Evolutionary conservation across 2,113 vertebrate species (phyloP).

Genomic region (Megaceryle maxima): DNA sequence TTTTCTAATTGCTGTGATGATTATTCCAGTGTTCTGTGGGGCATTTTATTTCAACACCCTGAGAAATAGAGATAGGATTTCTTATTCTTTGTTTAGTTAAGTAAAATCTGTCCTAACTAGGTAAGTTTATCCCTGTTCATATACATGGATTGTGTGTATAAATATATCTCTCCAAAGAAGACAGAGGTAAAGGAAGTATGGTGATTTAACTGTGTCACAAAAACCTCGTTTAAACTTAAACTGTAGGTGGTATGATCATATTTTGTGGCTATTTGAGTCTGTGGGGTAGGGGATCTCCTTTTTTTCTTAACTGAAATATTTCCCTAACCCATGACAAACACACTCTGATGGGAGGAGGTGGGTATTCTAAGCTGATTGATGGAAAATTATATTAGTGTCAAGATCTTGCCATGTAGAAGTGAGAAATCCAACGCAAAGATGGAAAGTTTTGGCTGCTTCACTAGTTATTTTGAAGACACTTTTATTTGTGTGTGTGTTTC

Average conservation of each 20-base stretch:
- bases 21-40: background rate
- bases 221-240: background rate
- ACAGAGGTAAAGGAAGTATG: background rate
- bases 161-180: background rate
- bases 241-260: background rate
- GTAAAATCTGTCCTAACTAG: background rate
- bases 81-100: background rate
- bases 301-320: background rate
- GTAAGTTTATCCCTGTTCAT: background rate
- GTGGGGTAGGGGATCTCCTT: background rate
- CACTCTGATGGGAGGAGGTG: background rate
- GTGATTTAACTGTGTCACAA: background rate
- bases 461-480: background rate
- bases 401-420: background rate
- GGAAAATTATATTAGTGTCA: background rate
- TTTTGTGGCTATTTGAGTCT: background rate
- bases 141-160: background rate
- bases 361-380: background rate
- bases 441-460: background rate
- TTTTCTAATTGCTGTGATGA: background rate
- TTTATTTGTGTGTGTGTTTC: background rate
- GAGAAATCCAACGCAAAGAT: background rate
- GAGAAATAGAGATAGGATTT: background rate
- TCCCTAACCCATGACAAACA: background rate
- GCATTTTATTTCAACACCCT: background rate